Evolutionary conservation across 1,140 invertebrate genomes (phyloP), one percentile per base, ranked within the genome.

Genomic region (Drosophila kanapiae): DNA sequence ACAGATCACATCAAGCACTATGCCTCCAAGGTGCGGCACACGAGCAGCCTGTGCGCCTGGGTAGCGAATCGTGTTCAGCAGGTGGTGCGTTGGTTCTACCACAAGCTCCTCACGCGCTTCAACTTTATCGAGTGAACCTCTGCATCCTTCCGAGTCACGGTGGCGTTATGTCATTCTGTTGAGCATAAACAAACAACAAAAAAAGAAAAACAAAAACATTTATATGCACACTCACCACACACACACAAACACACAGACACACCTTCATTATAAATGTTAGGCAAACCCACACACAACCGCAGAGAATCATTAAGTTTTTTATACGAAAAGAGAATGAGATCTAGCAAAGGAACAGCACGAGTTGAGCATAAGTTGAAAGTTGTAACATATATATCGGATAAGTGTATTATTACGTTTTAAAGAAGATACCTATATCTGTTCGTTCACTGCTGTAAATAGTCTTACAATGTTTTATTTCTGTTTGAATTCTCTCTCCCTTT

Each of bases 1-100:
- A 88, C 84, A 92, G 94, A 94, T 94, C 94, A 94, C 90, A 92
- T 94, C 60, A 94, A 94, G 87, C 93, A 94, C 77, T 93, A 93
- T 75, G 94, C 93, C 72, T 93, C 93, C 49, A 93, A 93, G 78
- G 74, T 94, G 48, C 79, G 93, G 14, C 86, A 92, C 60, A 93
- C 93, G 18, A 93, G 93, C 57, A 93, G 91, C 42, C 75, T 94
- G 42, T 94, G 94, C 62, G 92, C 93, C 37, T 94, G 94, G 94
- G 69, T 94, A 58, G 62, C 74, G 14, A 54, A 71, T 47, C 83
- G 92, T 18, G 65, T 93, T 6, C 81, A 91, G 71, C 86, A 88
- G 61, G 78, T 92, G 64, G 71, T 93, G 37, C 83, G 91, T 70
- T 93, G 92, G 92, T 80, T 92, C 53, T 91, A 91, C 64, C 90